These are phyloP conservation scores for Sciurus niger DNA, from an alignment of 2,113 vertebrate species.

Conservation along the genomic window DNA sequence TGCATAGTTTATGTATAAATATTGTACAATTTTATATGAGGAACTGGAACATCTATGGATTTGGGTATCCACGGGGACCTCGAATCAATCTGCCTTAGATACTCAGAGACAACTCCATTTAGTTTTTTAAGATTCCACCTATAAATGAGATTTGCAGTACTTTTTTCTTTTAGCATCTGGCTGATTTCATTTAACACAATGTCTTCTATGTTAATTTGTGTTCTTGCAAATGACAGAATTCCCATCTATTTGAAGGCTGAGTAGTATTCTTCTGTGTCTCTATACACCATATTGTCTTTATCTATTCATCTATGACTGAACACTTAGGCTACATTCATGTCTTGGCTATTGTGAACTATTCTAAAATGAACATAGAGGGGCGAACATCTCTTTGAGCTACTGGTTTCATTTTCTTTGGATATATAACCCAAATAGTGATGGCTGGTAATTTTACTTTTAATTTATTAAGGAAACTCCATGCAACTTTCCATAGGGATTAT, in stretches of 20 bases:
- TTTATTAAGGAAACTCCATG: background rate
- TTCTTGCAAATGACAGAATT: background rate
- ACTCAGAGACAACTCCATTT: background rate
- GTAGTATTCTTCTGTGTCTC: background rate
- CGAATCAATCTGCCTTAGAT: background rate
- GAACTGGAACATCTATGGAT: background rate
- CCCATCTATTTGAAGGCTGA: background rate
- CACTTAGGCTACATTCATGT: background rate
- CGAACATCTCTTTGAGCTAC: background rate
- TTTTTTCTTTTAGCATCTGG: background rate
- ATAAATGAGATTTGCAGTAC: background rate
- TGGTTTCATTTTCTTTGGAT: background rate
- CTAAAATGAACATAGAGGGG: background rate
- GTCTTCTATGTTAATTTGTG: background rate
- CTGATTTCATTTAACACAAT: background rate
- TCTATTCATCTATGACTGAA: background rate
- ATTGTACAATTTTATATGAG: background rate
- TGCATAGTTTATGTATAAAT: background rate
- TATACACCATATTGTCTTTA: background rate
- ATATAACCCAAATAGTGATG: background rate
- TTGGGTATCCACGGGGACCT: background rate
- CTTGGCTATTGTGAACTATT: background rate
- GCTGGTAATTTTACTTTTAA: background rate
- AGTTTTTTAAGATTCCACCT: background rate
- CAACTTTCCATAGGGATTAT: background rate